Evolutionary conservation across 2,888 invertebrate genomes (phyloP).

Genomic region (Leucoptera coffeella): DNA sequence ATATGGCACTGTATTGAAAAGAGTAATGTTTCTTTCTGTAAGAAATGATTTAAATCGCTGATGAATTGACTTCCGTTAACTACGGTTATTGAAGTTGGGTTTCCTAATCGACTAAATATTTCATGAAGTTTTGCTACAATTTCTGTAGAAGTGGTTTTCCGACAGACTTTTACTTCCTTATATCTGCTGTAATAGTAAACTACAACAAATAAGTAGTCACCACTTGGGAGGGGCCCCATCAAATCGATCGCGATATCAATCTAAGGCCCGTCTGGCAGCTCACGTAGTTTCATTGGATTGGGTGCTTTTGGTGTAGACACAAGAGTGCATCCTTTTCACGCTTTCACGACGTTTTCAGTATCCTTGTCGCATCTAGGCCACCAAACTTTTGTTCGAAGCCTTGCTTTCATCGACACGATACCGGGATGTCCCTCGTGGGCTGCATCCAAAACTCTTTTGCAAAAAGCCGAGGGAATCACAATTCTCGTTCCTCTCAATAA

Average conservation of each 20-base stretch:
- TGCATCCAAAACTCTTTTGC: slow-evolving; percentile 7
- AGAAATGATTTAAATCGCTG: too few relatives aligned
- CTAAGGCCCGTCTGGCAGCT: slow-evolving; percentile 9
- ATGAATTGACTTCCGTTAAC: slow-evolving; percentile 5
- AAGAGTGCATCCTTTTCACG: slow-evolving; percentile 8
- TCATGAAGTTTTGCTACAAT: slow-evolving; percentile 8
- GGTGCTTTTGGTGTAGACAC: slow-evolving; percentile 6
- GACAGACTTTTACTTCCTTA: slow-evolving; percentile 8
- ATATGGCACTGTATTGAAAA: slow-evolving; percentile 5
- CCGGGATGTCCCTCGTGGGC: slow-evolving; percentile 14
- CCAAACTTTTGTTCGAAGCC: slow-evolving; percentile 8
- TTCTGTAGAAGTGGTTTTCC: slow-evolving; percentile 5
- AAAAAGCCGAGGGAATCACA: slow-evolving; percentile 1
- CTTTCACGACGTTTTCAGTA: slow-evolving; percentile 6
- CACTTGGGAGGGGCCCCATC: slow-evolving; percentile 10
- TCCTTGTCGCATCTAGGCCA: slow-evolving; percentile 9
- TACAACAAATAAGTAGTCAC: slow-evolving; percentile 10
- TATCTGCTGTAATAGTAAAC: slow-evolving; percentile 13
- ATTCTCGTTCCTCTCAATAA: slow-evolving; percentile 1
- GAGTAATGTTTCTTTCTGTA: slow-evolving; percentile 2
- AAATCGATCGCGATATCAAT: slow-evolving; percentile 11
- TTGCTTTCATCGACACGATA: slow-evolving; percentile 7
- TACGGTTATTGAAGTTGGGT: slow-evolving; percentile 4
- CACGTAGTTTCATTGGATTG: slow-evolving; percentile 8
- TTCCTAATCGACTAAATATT: slow-evolving; percentile 4